Conservation (phyloP, 2,888 invertebrate genomes). For the Exephanes ischioxanthus region DNA sequence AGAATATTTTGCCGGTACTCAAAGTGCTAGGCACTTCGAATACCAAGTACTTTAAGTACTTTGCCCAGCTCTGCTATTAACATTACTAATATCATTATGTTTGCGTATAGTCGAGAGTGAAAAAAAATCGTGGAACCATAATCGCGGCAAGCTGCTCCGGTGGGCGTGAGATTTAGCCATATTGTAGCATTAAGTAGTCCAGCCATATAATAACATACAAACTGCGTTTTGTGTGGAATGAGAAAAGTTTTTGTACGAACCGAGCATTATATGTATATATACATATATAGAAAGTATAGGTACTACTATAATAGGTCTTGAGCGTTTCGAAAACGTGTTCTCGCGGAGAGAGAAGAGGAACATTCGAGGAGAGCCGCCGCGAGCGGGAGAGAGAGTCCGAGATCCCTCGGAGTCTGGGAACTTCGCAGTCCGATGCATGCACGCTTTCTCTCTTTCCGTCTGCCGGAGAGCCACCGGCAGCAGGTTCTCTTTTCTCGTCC, state of each 20-base stretch:
- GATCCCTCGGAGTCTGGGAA: constrained; percentile 65
- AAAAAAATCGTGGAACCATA: constrained; percentile 39
- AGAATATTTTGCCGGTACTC: too few relatives aligned
- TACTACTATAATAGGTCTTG: constrained; percentile 51
- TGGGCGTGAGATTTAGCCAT: constrained; percentile 41
- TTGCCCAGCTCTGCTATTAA: too few relatives aligned
- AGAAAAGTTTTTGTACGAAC: not conserved
- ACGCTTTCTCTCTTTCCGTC: constrained; percentile 62
- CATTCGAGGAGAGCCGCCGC: constrained; percentile 36
- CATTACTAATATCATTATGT: not conserved
- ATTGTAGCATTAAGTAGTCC: constrained; percentile 7
- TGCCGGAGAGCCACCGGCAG: constrained; percentile 40
- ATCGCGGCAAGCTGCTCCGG: constrained; percentile 42
- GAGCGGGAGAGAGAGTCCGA: constrained; percentile 48
- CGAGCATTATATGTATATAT: constrained; percentile 6
- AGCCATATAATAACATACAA: constrained; percentile 18
- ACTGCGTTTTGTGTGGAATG: constrained; percentile 24
- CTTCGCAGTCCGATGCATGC: constrained; percentile 66
- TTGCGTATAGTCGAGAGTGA: constrained; percentile 30
- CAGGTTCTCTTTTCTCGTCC: constrained; percentile 62
- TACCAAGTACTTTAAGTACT: too few relatives aligned
- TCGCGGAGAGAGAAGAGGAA: constrained; percentile 55
- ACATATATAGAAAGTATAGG: constrained; percentile 20
- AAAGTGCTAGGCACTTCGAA: too few relatives aligned
- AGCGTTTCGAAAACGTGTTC: constrained; percentile 66